phyloP scores from a whole-genome alignment of 2,888 invertebrate species.

The Watsonalla binaria region DNA sequence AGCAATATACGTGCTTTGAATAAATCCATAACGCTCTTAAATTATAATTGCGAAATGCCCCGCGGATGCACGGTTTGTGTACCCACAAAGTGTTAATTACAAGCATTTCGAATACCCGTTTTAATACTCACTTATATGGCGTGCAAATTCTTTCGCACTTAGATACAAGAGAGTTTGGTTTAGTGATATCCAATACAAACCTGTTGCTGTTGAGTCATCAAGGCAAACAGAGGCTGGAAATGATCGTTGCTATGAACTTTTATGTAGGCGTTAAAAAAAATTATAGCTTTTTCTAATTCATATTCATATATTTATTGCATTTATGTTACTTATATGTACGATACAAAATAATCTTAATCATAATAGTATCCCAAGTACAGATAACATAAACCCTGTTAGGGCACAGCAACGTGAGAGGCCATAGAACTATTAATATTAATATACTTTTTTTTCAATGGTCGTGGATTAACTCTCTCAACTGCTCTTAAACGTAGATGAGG shows the following conservation, averaged over 20 bases:
- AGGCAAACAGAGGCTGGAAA: not conserved
- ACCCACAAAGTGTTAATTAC: conserved; percentile 68
- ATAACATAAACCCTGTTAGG: too few relatives aligned
- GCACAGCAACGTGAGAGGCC: too few relatives aligned
- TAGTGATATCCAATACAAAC: conserved; percentile 5
- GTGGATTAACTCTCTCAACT: too few relatives aligned
- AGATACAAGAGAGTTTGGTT: conserved; percentile 23
- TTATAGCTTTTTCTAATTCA: too few relatives aligned
- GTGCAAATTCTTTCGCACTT: conserved; percentile 48
- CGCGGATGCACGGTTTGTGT: conserved; percentile 47
- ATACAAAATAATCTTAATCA: too few relatives aligned
- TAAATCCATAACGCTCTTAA: conserved; percentile 32
- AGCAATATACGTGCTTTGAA: conserved; percentile 20
- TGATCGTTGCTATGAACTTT: not conserved
- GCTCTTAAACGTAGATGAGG: too few relatives aligned
- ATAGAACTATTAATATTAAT: too few relatives aligned
- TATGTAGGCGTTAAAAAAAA: not conserved
- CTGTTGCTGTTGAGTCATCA: not conserved
- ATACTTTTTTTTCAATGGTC: too few relatives aligned
- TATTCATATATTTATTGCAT: too few relatives aligned
- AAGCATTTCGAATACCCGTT: conserved; percentile 44
- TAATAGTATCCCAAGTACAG: too few relatives aligned
- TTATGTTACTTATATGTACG: too few relatives aligned
- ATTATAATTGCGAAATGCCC: conserved; percentile 65
- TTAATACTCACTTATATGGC: conserved; percentile 56